These are phyloP conservation scores for Nylanderia fulva DNA, from an alignment of 1,140 invertebrate genomes.

Conservation along the genomic window DNA sequence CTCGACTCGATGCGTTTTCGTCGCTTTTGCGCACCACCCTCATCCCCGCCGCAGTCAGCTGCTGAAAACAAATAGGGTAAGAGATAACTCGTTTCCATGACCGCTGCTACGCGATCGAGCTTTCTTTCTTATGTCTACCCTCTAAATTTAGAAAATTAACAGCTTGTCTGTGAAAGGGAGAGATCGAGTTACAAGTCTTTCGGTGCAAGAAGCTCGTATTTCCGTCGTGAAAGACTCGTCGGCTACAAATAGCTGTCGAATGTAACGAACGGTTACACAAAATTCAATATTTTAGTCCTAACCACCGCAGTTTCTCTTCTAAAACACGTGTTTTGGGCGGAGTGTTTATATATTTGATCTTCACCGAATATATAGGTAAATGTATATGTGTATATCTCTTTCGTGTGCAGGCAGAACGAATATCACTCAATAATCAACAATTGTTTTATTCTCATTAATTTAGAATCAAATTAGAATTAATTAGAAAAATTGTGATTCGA, in stretches of 20 bases:
- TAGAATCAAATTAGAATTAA: no score
- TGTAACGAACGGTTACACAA: slow-evolving; percentile 28
- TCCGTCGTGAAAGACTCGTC: slow-evolving; percentile 13
- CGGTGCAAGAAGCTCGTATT: slow-evolving; percentile 40
- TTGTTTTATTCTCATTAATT: no score
- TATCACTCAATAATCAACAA: no score
- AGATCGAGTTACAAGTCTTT: slow-evolving; percentile 37
- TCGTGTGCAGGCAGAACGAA: no score
- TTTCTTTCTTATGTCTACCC: slow-evolving; percentile 33
- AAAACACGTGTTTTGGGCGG: slow-evolving; percentile 20
- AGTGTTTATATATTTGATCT: not conserved
- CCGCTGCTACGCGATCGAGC: slow-evolving; percentile 47
- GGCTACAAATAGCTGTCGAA: slow-evolving; percentile 50
- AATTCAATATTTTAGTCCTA: slow-evolving; percentile 28
- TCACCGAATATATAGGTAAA: not conserved
- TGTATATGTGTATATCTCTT: no score
- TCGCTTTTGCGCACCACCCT: slow-evolving; percentile 66
- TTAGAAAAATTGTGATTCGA: no score
- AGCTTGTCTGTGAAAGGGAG: slow-evolving; percentile 41
- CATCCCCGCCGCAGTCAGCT: slow-evolving; percentile 72
- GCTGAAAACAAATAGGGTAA: slow-evolving; percentile 82
- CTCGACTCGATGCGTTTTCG: slow-evolving; percentile 69
- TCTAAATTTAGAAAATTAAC: slow-evolving; percentile 74
- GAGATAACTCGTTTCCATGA: slow-evolving; percentile 75
- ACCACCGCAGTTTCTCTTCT: slow-evolving; percentile 18